A percentile compares a stretch with the other conserved stretches of the same genome.
phyloP scores from a whole-genome alignment of 1,140 invertebrate genomes.

The Danaus melanippus region DNA sequence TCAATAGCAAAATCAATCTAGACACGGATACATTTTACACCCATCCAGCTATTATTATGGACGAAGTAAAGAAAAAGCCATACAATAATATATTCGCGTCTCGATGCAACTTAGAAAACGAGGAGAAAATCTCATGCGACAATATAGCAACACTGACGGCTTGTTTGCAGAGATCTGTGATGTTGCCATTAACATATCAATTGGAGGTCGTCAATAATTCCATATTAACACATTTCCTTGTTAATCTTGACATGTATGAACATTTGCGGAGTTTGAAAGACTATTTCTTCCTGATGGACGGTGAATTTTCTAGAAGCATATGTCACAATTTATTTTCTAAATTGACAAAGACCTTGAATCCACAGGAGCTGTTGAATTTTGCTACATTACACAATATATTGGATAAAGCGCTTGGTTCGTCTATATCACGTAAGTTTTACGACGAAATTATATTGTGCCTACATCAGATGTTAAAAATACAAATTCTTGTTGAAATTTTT shows the following conservation, averaged over 20 bases:
- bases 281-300: conserved; percentile 84
- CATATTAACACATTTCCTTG: conserved; percentile 78
- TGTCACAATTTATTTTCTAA: conserved; percentile 78
- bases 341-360: conserved; percentile 74
- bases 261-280: conserved; percentile 80
- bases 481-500: no score
- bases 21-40: conserved; percentile 48
- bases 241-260: conserved; percentile 77
- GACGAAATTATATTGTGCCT: no score
- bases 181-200: conserved; percentile 78
- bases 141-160: conserved; percentile 74
- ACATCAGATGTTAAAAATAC: no score
- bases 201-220: conserved; percentile 79
- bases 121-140: conserved; percentile 48
- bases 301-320: conserved; percentile 81
- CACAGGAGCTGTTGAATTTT: conserved; percentile 79
- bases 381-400: conserved; percentile 78
- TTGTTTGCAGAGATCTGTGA: conserved; percentile 78
- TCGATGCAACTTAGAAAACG: conserved; percentile 34
- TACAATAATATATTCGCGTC: conserved; percentile 58
- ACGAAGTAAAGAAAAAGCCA: conserved; percentile 56
- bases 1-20: conserved; percentile 41
- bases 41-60: conserved; percentile 53
- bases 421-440: conserved; percentile 57
- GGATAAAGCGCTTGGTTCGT: conserved; percentile 75